Evolutionary conservation across 1,140 invertebrate genomes (phyloP), one percentile per base, ranked within the genome.

Genomic region (Achroia grisella): DNA sequence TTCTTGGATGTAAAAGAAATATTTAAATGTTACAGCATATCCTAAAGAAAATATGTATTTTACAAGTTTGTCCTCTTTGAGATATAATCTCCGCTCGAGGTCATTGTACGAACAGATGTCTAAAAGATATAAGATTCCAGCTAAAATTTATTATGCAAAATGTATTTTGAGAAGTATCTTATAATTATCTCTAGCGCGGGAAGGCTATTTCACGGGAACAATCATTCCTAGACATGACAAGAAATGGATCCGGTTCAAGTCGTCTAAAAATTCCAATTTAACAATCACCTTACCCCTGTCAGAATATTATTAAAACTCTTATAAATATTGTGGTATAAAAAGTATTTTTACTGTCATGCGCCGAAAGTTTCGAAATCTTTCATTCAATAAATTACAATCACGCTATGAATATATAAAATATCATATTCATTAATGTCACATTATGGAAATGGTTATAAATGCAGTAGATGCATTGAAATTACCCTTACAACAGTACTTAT

Each of bases 381-480:
- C 2, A 23, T 23, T 23, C 17, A 23, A 23, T 23, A 23, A 23
- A 23, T 23, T 23, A 23, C 17, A 23, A 23, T 23, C 17, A 6
- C 17, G 17, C 17, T 23, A 3, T 53, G 58, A 62, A 56, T 56
- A 27, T 39, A 49, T 42, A 62, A 57, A 49, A 47, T 30, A 44
- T 48, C 34, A 41, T 44, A 62, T 62, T 51, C 54, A 48, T 62
- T 57, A 56, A 48, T 51, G 58, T 56, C 58, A 57, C 50, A 54
- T 57, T 58, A 58, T 39, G 14, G 44, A 50, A 55, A 52, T 62
- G 51, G 52, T 23, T 12, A 52, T 47, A 55, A 39, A 49, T 44
- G 44, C 50, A 52, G 39, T 48, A 47, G 34, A 43, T 51, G 57
- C 48, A 52, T 54, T 52, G 48, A 52, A 44, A 52, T 40, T 39